Conservation (phyloP, 2,113 vertebrate genomes). For the Varanus komodoensis region DNA sequence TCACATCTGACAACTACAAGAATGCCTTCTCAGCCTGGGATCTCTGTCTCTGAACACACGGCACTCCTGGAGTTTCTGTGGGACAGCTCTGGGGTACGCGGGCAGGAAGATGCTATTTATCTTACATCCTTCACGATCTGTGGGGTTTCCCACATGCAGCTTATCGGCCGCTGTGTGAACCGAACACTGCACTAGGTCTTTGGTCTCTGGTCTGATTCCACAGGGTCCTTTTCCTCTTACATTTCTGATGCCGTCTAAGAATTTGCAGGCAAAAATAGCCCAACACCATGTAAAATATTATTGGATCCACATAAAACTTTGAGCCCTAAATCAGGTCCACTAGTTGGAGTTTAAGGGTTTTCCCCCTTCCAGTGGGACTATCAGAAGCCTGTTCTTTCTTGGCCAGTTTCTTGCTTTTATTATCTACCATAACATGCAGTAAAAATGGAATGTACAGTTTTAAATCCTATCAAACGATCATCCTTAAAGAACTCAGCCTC, state of each 20-base stretch:
- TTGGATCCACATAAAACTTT: slow-evolving; percentile 35
- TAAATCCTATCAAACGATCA: slow-evolving; percentile 49
- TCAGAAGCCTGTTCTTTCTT: slow-evolving; percentile 29
- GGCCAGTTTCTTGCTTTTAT: slow-evolving; percentile 22
- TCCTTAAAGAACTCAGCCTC: not conserved
- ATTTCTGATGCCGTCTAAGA: not conserved
- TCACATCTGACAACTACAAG: not conserved
- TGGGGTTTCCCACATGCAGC: no score
- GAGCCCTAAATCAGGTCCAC: slow-evolving; percentile 45
- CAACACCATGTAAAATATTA: slow-evolving; percentile 5
- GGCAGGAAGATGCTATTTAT: no score
- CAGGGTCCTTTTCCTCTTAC: no score
- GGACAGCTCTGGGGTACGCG: no score
- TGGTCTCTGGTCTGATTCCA: no score
- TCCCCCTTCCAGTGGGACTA: slow-evolving; percentile 4
- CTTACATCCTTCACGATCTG: no score
- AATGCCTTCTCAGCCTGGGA: no score
- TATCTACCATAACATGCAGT: slow-evolving; percentile 48
- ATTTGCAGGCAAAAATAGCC: not conserved
- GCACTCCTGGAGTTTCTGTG: not conserved
- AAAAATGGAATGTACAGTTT: slow-evolving; percentile 42
- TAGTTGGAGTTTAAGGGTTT: not conserved
- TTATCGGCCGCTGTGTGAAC: no score
- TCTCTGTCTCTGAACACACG: not conserved
- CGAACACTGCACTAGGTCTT: no score